Conservation (phyloP, 2,888 invertebrate genomes). For the Fragum whitleyi region DNA sequence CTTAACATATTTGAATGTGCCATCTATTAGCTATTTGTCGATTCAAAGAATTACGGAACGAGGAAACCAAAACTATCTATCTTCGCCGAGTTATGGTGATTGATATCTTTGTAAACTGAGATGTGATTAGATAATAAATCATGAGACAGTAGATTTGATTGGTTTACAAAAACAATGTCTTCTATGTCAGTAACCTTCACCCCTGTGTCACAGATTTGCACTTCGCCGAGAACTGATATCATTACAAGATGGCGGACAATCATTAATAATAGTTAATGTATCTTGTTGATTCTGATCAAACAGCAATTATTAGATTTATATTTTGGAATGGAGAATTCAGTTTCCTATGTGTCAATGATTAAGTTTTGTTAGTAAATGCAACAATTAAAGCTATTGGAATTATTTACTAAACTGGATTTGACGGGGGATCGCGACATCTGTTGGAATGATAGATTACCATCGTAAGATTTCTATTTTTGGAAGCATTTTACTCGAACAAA, state of each 20-base stretch:
- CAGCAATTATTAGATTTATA: not conserved
- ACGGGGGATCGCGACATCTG: slow-evolving; percentile 1
- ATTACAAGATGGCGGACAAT: slow-evolving; percentile 36
- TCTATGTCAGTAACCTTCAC: slow-evolving; percentile 40
- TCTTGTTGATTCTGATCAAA: slow-evolving; percentile 10
- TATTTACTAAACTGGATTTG: not conserved
- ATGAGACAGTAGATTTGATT: slow-evolving; percentile 30
- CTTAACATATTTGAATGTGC: not conserved
- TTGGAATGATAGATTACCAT: not conserved
- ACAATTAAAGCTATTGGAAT: too few species aligned
- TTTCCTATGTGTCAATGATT: too few species aligned
- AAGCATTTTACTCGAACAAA: not conserved
- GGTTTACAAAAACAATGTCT: slow-evolving; percentile 25
- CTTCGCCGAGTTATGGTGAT: slow-evolving; percentile 11
- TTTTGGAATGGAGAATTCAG: not conserved
- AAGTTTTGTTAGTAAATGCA: too few species aligned
- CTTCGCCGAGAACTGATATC: slow-evolving; percentile 24
- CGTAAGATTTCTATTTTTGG: not conserved
- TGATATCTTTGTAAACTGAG: slow-evolving; percentile 25
- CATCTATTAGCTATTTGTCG: not conserved
- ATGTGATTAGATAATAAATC: slow-evolving; percentile 29
- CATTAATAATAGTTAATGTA: slow-evolving; percentile 25
- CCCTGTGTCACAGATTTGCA: slow-evolving; percentile 22
- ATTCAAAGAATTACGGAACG: not conserved
- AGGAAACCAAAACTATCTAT: slow-evolving; percentile 6